phyloP scores from a whole-genome alignment of 92 coral and sea anemone species.

The Umimayanthus kanabou region DNA sequence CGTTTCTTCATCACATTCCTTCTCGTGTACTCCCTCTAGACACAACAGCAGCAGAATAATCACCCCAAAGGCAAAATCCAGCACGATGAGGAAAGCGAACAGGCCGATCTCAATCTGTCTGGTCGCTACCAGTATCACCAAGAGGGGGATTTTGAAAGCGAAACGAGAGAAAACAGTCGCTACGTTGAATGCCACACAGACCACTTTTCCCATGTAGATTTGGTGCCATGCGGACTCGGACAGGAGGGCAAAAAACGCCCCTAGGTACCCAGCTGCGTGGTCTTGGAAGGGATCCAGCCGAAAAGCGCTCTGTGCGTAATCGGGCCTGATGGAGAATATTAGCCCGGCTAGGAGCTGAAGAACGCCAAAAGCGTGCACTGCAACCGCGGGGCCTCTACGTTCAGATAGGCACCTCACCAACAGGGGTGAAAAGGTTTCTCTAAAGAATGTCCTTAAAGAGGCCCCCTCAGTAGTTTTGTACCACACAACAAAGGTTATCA shows the following conservation, averaged over 20 bases:
- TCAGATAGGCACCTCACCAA: conserved; percentile 39
- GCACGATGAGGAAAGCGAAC: conserved; percentile 34
- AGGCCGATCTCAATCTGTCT: conserved; percentile 45
- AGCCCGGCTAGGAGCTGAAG: conserved; percentile 39
- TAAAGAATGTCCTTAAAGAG: conserved; percentile 22
- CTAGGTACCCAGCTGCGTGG: conserved; percentile 47
- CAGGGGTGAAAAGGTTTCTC: conserved; percentile 40
- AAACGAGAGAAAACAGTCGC: conserved; percentile 42
- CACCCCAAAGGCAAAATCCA: conserved; percentile 35
- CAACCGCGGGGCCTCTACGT: conserved; percentile 40
- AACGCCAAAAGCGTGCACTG: conserved; percentile 44
- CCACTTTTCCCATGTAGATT: conserved; percentile 47
- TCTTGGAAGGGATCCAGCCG: conserved; percentile 41
- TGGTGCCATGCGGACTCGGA: conserved; percentile 43
- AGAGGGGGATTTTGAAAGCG: conserved; percentile 39
- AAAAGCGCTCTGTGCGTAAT: conserved; percentile 31
- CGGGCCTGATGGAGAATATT: conserved; percentile 38
- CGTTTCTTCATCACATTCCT: conserved; percentile 20
- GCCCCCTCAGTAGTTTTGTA: conserved; percentile 47
- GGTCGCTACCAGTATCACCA: conserved; percentile 43
- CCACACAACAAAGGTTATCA: conserved; percentile 38
- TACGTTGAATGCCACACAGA: conserved; percentile 48
- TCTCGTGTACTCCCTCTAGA: conserved; percentile 32
- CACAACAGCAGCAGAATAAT: conserved; percentile 41
- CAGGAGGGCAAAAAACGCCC: conserved; percentile 32